A percentile compares a stretch with the other conserved stretches of the same genome.
These are phyloP conservation scores for Pseudochirops cupreus DNA, from an alignment of 2,797 vertebrate genomes.

Conservation along the genomic window DNA sequence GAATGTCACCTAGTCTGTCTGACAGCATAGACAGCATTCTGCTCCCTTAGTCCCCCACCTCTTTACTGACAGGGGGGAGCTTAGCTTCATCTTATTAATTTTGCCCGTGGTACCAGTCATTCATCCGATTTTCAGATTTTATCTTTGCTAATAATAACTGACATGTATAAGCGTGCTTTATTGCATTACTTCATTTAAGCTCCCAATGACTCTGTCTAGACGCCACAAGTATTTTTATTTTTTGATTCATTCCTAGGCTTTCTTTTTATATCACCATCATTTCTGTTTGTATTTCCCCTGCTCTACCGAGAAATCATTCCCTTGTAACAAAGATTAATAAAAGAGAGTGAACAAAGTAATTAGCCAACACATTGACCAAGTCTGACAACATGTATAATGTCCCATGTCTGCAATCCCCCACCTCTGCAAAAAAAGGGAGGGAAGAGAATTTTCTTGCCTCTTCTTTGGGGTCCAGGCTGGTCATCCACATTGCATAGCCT, in stretches of 20 bases:
- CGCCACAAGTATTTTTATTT: background rate
- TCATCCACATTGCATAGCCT: background rate
- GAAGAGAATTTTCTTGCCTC: background rate
- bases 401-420: background rate
- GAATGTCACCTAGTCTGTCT: background rate
- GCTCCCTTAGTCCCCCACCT: too few species aligned
- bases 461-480: background rate
- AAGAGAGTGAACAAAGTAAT: background rate
- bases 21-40: background rate
- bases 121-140: slow-evolving; percentile 1
- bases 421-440: background rate
- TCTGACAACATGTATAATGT: background rate
- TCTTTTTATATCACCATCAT: background rate
- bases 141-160: background rate
- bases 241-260: background rate
- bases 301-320: background rate
- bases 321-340: background rate
- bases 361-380: background rate
- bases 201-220: background rate
- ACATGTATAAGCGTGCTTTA: background rate
- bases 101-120: background rate
- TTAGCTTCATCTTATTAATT: background rate
- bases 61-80: background rate
- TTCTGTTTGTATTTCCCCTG: background rate
- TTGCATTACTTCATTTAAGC: background rate